These are phyloP conservation scores for Orchestes rusci DNA, from an alignment of 2,888 invertebrate genomes.

Conservation along the genomic window DNA sequence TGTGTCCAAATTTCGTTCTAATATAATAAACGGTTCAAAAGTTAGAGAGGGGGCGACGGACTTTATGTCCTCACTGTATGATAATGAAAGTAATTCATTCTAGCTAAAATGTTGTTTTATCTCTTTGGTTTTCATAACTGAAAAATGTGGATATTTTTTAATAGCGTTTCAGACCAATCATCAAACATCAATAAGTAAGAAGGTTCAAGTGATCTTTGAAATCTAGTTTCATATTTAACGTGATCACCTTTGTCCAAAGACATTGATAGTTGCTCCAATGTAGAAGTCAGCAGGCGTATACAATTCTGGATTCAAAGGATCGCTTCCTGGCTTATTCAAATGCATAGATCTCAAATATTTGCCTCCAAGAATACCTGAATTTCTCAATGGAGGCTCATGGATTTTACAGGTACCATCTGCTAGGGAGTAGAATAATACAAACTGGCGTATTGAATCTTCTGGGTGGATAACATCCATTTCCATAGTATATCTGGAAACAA, in stretches of 20 bases:
- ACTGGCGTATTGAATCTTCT: conserved; percentile 67
- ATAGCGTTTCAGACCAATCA: too few species aligned
- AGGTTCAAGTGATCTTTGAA: not conserved
- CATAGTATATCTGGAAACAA: conserved; percentile 58
- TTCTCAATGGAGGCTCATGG: conserved; percentile 62
- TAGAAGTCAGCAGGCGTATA: conserved; percentile 73
- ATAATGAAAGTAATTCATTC: too few species aligned
- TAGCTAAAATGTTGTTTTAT: too few species aligned
- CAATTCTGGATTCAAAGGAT: conserved; percentile 64
- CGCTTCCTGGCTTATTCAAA: conserved; percentile 61
- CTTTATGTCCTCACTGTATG: too few species aligned
- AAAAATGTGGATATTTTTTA: too few species aligned
- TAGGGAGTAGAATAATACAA: conserved; percentile 68
- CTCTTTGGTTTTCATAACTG: too few species aligned
- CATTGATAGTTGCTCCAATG: conserved; percentile 65
- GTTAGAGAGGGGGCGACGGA: too few species aligned
- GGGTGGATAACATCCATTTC: conserved; percentile 71
- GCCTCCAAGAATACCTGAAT: conserved; percentile 72
- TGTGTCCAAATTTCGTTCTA: too few species aligned
- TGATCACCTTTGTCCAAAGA: conserved; percentile 55
- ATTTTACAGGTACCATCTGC: conserved; percentile 70
- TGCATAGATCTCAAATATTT: conserved; percentile 62
- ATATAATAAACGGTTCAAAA: too few species aligned
- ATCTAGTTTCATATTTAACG: conserved; percentile 2
- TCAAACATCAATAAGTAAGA: too few species aligned